phyloP scores from a whole-genome alignment of 2,888 invertebrate species.

The Oscheius sp. region DNA sequence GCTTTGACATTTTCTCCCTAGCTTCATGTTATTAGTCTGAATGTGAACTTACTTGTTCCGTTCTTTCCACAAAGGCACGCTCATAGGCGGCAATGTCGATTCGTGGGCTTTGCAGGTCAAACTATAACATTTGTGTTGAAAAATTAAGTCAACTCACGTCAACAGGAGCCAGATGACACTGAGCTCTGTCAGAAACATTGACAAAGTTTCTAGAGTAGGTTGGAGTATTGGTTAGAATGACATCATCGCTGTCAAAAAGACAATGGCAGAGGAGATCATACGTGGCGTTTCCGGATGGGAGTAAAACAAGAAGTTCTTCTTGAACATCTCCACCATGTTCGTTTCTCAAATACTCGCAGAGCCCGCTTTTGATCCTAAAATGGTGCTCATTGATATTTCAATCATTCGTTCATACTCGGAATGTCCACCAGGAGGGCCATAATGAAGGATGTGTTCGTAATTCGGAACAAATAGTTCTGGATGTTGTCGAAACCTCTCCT shows the following conservation, averaged over 20 bases:
- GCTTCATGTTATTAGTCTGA: not conserved
- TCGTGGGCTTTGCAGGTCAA: constrained; percentile 17
- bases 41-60: not conserved
- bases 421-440: constrained; percentile 59
- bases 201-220: constrained; percentile 66
- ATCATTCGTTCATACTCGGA: constrained; percentile 36
- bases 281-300: constrained; percentile 59
- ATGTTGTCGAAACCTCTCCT: constrained; percentile 50
- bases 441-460: constrained; percentile 48
- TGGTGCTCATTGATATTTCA: not conserved
- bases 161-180: constrained; percentile 53
- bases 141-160: constrained; percentile 27
- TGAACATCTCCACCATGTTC: constrained; percentile 20
- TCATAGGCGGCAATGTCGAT: constrained; percentile 7
- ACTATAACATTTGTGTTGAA: constrained; percentile 33
- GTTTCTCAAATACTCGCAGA: constrained; percentile 47
- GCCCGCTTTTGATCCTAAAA: constrained; percentile 47
- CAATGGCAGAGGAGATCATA: constrained; percentile 62
- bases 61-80: constrained; percentile 28
- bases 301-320: constrained; percentile 48
- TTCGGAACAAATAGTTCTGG: constrained; percentile 49
- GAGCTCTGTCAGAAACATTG: constrained; percentile 65
- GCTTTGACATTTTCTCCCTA: constrained; percentile 68
- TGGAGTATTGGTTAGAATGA: constrained; percentile 62
- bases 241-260: constrained; percentile 58